Conservation (phyloP, 2,888 invertebrate species). For the Drosophila longiperda region DNA sequence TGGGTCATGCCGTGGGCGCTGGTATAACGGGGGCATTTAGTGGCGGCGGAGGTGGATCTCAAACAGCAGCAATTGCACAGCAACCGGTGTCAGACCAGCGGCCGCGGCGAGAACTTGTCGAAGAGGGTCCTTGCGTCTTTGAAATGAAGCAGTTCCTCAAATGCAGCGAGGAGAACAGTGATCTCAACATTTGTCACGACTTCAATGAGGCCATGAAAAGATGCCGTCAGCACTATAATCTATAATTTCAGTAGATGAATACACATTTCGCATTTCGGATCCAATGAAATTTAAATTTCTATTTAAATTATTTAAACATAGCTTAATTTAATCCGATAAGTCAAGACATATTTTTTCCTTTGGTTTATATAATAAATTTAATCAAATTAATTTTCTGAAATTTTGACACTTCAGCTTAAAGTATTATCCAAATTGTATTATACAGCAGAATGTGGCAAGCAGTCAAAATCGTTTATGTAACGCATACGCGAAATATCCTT, state of each 20-base stretch:
- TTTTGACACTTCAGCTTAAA: background rate
- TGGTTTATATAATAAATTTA: background rate
- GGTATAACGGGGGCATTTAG: slow-evolving; percentile 64
- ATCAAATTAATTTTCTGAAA: background rate
- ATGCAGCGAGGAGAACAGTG: slow-evolving; percentile 67
- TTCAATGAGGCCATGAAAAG: slow-evolving; percentile 67
- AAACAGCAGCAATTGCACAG: background rate
- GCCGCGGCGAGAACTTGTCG: slow-evolving; percentile 49
- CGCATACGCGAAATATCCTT: slow-evolving; percentile 35
- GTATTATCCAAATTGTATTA: slow-evolving; percentile 9
- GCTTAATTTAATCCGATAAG: background rate
- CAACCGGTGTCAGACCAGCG: slow-evolving; percentile 12
- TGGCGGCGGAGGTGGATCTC: slow-evolving; percentile 39
- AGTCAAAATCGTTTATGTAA: slow-evolving; percentile 66
- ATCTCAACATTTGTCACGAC: slow-evolving; percentile 53
- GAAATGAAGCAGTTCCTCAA: slow-evolving; percentile 68
- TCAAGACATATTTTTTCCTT: background rate
- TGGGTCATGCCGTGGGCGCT: slow-evolving; percentile 71
- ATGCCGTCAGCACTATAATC: slow-evolving; percentile 65
- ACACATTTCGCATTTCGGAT: background rate
- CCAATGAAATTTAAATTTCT: too few relatives aligned
- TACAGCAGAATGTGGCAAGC: slow-evolving; percentile 17
- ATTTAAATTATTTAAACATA: background rate
- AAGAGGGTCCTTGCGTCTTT: slow-evolving; percentile 62
- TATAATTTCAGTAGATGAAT: slow-evolving; percentile 18